Percentiles rank a stretch among this genome's conserved stretches.
Conservation (phyloP, 2,888 invertebrate genomes). For the Drosophila aldrichi region DNA sequence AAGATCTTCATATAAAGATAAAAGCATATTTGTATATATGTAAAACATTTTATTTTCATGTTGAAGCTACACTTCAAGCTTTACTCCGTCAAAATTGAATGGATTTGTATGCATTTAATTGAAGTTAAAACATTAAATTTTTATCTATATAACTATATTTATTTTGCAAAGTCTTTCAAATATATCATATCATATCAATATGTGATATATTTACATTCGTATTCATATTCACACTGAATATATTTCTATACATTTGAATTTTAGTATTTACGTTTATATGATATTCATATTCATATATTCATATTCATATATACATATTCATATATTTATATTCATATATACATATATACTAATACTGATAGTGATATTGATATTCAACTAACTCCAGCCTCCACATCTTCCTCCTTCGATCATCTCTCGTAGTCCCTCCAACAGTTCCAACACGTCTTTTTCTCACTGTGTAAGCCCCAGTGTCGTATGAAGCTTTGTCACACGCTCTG, state of each 20-base stretch:
- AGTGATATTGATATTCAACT: no score
- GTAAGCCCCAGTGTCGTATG: neutral
- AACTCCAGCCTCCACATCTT: neutral
- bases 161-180: neutral
- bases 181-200: no score
- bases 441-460: slow-evolving; percentile 2
- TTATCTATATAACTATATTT: no score
- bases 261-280: neutral
- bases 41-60: no score
- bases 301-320: no score
- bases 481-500: neutral
- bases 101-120: no score
- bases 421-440: accelerated
- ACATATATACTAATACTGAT: neutral
- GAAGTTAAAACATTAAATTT: no score
- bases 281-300: neutral
- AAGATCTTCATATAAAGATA: neutral
- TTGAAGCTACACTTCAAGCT: no score
- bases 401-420: neutral
- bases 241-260: neutral
- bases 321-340: neutral
- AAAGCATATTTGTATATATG: neutral
- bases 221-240: neutral
- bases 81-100: no score
- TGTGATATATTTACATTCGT: neutral